Conservation (phyloP, 2,113 vertebrate genomes). For the Anarrhichthys ocellatus region DNA sequence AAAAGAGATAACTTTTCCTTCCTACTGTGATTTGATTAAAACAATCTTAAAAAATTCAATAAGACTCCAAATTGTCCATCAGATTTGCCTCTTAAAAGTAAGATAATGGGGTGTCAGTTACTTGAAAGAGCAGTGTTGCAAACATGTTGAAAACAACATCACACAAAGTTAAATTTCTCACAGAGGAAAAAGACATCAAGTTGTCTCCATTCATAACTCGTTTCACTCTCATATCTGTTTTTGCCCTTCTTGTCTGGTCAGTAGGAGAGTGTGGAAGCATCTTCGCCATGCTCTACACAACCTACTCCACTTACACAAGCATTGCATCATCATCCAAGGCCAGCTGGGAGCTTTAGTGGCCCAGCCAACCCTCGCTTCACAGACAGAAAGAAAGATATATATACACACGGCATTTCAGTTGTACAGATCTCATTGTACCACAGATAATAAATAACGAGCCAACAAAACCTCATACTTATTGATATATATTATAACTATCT, state of each 20-base stretch:
- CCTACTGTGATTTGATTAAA: background rate
- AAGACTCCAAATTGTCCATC: too few relatives aligned
- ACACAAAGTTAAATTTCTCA: background rate
- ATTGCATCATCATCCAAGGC: conserved; percentile 59
- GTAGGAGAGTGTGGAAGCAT: conserved; percentile 51
- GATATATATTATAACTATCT: conserved; percentile 2
- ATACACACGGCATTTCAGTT: background rate
- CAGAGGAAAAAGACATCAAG: background rate
- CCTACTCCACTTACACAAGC: conserved; percentile 51
- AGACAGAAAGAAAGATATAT: conserved; percentile 12
- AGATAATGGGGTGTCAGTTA: background rate
- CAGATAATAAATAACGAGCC: too few relatives aligned
- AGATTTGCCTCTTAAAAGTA: too few relatives aligned
- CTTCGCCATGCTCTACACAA: conserved; percentile 45
- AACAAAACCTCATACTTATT: too few relatives aligned
- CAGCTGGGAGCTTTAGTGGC: conserved; percentile 53
- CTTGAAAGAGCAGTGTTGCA: background rate
- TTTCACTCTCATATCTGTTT: background rate
- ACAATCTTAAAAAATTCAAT: too few relatives aligned
- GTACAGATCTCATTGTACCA: too few relatives aligned
- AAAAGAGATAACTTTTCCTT: background rate
- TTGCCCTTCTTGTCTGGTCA: conserved; percentile 45
- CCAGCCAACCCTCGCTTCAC: conserved; percentile 34
- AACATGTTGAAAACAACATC: background rate
- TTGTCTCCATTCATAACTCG: background rate